Percentiles rank a stretch among this genome's conserved stretches.
Evolutionary conservation across 2,888 invertebrate genomes (phyloP).

Genomic region (Drosophila subsilvestris): DNA sequence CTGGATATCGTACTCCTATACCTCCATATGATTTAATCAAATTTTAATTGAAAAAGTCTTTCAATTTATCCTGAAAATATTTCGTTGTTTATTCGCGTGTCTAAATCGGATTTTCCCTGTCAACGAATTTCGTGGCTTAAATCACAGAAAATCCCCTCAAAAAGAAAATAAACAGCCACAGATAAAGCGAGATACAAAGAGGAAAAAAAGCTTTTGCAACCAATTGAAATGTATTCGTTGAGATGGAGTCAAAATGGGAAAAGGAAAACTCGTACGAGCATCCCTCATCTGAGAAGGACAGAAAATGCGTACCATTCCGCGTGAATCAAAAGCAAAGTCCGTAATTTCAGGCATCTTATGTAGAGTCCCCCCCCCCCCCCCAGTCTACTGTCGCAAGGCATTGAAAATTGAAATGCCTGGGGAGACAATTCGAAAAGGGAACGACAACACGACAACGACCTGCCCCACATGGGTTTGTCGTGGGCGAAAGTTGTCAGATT

Average conservation of each 20-base stretch:
- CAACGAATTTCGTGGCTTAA: constrained; percentile 16
- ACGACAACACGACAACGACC: constrained; percentile 18
- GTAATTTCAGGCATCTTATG: constrained; percentile 26
- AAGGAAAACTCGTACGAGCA: constrained; percentile 13
- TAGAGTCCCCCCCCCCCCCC: background rate
- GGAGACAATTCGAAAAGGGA: background rate
- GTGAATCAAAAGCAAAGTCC: constrained; percentile 23
- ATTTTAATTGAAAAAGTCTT: constrained; percentile 14
- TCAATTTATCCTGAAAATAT: constrained; percentile 2
- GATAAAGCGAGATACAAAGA: constrained; percentile 1
- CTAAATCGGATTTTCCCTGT: constrained; percentile 25
- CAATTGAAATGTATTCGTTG: constrained; percentile 37
- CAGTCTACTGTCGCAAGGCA: background rate
- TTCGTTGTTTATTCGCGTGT: constrained; percentile 24
- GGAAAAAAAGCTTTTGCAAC: constrained; percentile 25
- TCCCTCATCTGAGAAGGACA: constrained; percentile 20
- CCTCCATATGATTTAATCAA: background rate
- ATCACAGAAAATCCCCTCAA: constrained; percentile 1
- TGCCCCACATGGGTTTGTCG: constrained; percentile 23
- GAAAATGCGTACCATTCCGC: constrained; percentile 20
- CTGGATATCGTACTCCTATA: background rate
- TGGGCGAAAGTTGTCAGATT: constrained; percentile 29
- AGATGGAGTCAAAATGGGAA: background rate
- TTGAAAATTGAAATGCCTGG: background rate
- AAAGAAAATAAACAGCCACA: constrained; percentile 5